Conservation (phyloP, 2,113 vertebrate genomes). For the Rhabdornis inornatus region DNA sequence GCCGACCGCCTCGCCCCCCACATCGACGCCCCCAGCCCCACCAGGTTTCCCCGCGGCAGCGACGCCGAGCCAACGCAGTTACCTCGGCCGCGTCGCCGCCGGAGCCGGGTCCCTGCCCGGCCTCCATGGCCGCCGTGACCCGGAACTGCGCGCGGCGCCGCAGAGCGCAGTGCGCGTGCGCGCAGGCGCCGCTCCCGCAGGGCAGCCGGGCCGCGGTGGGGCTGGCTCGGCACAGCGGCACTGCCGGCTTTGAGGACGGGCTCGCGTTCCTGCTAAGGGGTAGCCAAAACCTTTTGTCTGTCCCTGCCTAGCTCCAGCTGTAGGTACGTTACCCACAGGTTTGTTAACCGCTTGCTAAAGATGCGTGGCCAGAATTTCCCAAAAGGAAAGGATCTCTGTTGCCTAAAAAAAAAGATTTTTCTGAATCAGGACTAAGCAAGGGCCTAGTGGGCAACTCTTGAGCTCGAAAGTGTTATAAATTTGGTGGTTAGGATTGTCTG, state of each 20-base stretch:
- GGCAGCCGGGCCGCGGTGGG: background rate
- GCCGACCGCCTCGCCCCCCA: background rate
- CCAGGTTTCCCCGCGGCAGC: background rate
- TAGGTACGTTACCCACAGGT: fast-evolving
- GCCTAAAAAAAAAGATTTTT: background rate
- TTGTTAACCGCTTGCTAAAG: background rate
- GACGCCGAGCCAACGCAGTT: background rate
- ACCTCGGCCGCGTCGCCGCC: background rate
- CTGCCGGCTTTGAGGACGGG: too few relatives aligned
- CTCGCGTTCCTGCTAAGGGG: fast-evolving
- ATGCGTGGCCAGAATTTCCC: fast-evolving
- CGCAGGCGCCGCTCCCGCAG: too few relatives aligned
- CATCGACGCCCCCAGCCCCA: background rate
- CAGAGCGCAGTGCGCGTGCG: background rate
- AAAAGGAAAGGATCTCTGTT: background rate
- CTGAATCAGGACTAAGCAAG: background rate
- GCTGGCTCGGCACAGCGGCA: fast-evolving
- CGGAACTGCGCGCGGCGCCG: background rate
- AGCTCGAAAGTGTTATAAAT: background rate
- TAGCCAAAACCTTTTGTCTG: fast-evolving
- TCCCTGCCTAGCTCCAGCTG: fast-evolving
- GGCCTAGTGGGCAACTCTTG: background rate
- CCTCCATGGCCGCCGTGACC: background rate
- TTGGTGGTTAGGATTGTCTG: background rate
- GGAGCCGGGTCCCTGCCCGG: background rate